Conservation (phyloP, 2,888 invertebrate species). For the Heliconius cydno region DNA sequence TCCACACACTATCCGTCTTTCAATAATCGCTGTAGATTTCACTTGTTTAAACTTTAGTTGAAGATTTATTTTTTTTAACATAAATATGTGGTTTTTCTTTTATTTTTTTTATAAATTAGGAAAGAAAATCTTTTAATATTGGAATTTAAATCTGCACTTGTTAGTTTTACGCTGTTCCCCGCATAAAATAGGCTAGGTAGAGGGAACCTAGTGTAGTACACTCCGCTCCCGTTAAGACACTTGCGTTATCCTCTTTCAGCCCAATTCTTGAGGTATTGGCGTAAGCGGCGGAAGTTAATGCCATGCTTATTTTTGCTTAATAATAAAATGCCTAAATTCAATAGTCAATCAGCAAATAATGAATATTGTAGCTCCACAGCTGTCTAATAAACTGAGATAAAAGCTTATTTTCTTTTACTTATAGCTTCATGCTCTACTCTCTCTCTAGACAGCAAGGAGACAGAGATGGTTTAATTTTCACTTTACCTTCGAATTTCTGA, state of each 20-base stretch:
- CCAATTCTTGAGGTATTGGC: background rate
- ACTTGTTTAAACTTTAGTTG: background rate
- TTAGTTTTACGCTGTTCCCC: too few relatives aligned
- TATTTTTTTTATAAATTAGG: background rate
- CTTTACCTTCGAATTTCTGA: background rate
- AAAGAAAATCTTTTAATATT: too few relatives aligned
- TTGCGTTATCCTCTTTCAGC: background rate
- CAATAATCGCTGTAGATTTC: conserved; percentile 10
- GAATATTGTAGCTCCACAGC: too few relatives aligned
- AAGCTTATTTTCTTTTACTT: too few relatives aligned
- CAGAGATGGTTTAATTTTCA: background rate
- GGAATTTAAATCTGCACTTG: too few relatives aligned
- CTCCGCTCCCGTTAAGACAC: background rate
- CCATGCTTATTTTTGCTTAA: background rate
- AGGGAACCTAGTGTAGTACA: too few relatives aligned
- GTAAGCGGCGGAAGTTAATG: background rate
- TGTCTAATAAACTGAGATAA: too few relatives aligned
- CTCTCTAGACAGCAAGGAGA: background rate
- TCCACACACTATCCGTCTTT: conserved; percentile 19
- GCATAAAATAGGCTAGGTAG: too few relatives aligned
- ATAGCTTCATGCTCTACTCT: background rate
- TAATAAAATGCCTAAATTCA: too few relatives aligned
- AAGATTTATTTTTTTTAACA: background rate
- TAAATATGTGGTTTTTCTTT: background rate
- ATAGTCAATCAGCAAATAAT: too few relatives aligned